Conservation (phyloP, 1,140 invertebrate genomes). For the Maniola jurtina region DNA sequence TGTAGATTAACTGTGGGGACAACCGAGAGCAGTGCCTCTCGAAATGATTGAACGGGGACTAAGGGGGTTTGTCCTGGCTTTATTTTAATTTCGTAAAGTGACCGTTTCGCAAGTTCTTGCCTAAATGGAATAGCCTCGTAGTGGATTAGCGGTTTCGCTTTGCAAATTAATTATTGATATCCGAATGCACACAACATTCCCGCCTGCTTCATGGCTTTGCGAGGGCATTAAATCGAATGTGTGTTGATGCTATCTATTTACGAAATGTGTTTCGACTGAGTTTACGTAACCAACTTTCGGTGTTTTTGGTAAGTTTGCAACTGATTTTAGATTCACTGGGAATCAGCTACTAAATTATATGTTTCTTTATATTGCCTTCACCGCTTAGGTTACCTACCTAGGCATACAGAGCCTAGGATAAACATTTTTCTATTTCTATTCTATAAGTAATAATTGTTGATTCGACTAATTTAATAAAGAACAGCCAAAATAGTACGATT, state of each 20-base stretch:
- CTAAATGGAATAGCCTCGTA: constrained; percentile 49
- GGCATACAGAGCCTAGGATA: too few relatives aligned
- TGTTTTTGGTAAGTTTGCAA: neutral
- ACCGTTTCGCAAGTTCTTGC: constrained; percentile 66
- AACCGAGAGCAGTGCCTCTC: constrained; percentile 60
- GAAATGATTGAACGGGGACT: constrained; percentile 76
- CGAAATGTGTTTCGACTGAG: neutral
- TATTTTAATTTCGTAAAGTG: constrained; percentile 78
- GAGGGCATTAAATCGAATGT: constrained; percentile 7
- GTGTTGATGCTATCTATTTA: constrained; percentile 1
- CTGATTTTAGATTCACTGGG: too few relatives aligned
- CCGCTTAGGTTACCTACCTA: too few relatives aligned
- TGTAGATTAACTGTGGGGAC: constrained; percentile 63
- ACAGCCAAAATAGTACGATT: too few relatives aligned
- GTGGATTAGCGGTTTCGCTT: constrained; percentile 52
- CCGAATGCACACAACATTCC: constrained; percentile 29
- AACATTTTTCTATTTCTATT: too few relatives aligned
- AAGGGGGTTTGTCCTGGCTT: constrained; percentile 65
- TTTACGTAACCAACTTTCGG: neutral
- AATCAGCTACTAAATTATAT: too few relatives aligned
- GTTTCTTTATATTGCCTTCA: too few relatives aligned
- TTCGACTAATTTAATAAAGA: too few relatives aligned
- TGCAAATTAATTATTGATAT: constrained; percentile 37
- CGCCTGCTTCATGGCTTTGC: constrained; percentile 18
- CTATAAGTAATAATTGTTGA: too few relatives aligned